A percentile compares a stretch with the other conserved stretches of the same genome.
phyloP scores from a whole-genome alignment of 2,888 invertebrate species.

The Zygothrica quintamaculata region DNA sequence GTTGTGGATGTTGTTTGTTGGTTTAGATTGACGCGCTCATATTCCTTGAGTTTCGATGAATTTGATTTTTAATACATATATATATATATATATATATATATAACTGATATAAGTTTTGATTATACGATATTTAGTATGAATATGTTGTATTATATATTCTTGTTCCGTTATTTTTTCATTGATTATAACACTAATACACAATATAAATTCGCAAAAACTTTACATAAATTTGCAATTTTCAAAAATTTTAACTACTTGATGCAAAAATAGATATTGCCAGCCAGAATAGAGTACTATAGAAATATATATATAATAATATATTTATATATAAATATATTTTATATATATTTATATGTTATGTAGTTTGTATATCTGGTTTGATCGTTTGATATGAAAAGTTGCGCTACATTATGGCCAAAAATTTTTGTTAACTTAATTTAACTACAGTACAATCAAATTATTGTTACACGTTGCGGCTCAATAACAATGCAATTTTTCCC shows the following conservation, averaged over 20 bases:
- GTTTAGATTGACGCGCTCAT: conserved; percentile 1
- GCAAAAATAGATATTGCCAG: conserved; percentile 36
- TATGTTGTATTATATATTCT: conserved; percentile 41
- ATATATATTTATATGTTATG: conserved; percentile 3
- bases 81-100: too few species aligned
- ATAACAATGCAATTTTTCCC: conserved; percentile 60
- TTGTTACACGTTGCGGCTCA: conserved; percentile 57
- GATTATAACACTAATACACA: conserved; percentile 30
- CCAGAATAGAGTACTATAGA: conserved; percentile 8
- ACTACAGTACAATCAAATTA: conserved; percentile 57
- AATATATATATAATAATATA: too few species aligned
- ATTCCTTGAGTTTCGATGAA: conserved; percentile 45
- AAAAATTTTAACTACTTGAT: conserved; percentile 29
- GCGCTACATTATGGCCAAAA: conserved; percentile 27
- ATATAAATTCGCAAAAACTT: conserved; percentile 47
- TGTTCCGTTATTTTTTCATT: conserved; percentile 31
- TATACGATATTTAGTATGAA: conserved; percentile 24
- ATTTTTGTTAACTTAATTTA: conserved; percentile 46
- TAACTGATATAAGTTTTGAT: conserved; percentile 29
- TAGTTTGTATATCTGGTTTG: too few species aligned
- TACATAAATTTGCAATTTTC: conserved; percentile 34
- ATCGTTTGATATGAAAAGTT: conserved; percentile 11
- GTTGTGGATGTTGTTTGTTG: conserved; percentile 16
- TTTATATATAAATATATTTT: too few species aligned
- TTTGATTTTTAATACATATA: conserved; percentile 9